phyloP scores from a whole-genome alignment of 2,113 vertebrate genomes.

The Edolisoma coerulescens region DNA sequence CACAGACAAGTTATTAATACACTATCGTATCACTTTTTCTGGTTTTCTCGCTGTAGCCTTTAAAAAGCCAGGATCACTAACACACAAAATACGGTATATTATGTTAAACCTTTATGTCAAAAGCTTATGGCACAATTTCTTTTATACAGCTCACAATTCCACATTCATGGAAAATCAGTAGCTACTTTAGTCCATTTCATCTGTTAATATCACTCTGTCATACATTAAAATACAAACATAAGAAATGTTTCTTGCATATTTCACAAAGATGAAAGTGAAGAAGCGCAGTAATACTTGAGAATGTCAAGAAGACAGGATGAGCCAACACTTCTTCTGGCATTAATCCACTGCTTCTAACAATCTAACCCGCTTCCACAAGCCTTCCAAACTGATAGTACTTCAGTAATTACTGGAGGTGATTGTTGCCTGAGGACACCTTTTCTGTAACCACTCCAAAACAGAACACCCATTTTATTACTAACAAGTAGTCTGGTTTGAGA shows the following conservation, averaged over 20 bases:
- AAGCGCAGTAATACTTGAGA: conserved; percentile 62
- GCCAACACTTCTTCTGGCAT: conserved; percentile 11
- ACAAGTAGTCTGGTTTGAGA: not conserved
- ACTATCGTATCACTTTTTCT: not conserved
- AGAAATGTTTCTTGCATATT: conserved; percentile 64
- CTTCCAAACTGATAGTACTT: not conserved
- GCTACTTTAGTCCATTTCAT: not conserved
- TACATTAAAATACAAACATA: conserved; percentile 55
- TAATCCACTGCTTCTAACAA: not conserved
- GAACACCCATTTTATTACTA: not conserved
- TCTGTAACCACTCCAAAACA: not conserved
- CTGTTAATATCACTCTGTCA: not conserved
- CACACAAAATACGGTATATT: conserved; percentile 40
- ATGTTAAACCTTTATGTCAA: conserved; percentile 28
- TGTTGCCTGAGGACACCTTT: conserved; percentile 31
- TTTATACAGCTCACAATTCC: conserved; percentile 41
- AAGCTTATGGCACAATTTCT: conserved; percentile 60
- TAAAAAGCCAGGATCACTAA: conserved; percentile 45
- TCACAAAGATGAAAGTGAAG: conserved; percentile 64
- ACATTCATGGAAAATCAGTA: conserved; percentile 16
- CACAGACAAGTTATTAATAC: conserved; percentile 56
- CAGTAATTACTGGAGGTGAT: not conserved
- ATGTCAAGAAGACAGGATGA: conserved; percentile 43
- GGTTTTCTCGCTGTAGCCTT: conserved; percentile 21
- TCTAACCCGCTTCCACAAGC: conserved; percentile 15